Base-by-base conservation (phyloP, 1,140 invertebrate genomes). In the Nomia melanderi region DNA sequence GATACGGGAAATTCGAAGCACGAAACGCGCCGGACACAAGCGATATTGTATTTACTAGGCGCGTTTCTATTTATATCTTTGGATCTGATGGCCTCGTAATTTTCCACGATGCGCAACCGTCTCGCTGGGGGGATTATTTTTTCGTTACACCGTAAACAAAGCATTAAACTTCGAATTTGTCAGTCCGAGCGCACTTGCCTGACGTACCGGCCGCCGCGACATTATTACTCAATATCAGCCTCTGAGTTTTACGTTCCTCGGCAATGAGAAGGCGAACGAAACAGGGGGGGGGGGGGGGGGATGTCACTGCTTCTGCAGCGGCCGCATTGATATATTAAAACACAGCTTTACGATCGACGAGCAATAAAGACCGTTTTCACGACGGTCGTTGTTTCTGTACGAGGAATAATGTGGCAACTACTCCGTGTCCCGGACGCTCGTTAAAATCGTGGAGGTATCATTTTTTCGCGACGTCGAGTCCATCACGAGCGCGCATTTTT, bases 321-420 rank as follows among this genome's bases (percentile, higher is more conserved):
- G 47, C 33, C 41, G 63, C 50, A 25, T 69, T 56, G 82, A 83
- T 86, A 83, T 84, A 81, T 85, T 78, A 84, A 78, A 80, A 66
- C 65, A 63, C 70, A 65, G 66, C 72, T 86, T 88, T 86, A 86
- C 78, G 82, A 83, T 63, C 74, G 36, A 69, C 83, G 50, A 53
- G 81, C 65, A 80, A 81, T 88, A 87, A 88, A 88, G 79, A 57
- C 69, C 76, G 81, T 82, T 84, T 67, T 83, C 66, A 86, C 78
- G 79, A 71, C 82, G 80, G 77, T 84, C 80, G 84, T 86, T 86
- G 73, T 75, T 80, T 79, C 63, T 59, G 71, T 39, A 44, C 60
- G 56, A 44, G 47, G 66, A 78, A 81, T 75, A 82, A 84, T 66
- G 65, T 27, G 65, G 44, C 62, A 63, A 78, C 82, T 79, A 72